Percentiles rank a stretch among this genome's conserved stretches.
phyloP scores from a whole-genome alignment of 2,888 invertebrate species.

The Oscheius myriophilus region DNA sequence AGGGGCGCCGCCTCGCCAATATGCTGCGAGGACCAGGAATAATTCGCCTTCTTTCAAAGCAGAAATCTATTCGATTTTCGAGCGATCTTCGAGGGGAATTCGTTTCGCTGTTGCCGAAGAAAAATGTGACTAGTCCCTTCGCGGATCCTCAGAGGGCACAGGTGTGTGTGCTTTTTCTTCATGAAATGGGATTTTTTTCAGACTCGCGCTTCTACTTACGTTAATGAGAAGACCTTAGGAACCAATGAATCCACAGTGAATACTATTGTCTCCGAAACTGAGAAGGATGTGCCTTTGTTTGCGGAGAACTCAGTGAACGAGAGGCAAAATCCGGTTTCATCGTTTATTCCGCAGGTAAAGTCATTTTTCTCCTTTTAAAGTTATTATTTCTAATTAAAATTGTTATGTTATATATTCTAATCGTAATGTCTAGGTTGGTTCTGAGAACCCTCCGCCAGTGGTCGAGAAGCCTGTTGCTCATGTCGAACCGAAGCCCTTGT shows the following conservation, averaged over 20 bases:
- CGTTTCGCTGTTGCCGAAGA: constrained; percentile 11
- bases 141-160: constrained; percentile 12
- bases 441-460: too few relatives aligned
- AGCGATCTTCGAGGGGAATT: constrained; percentile 15
- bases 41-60: background rate
- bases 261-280: too few relatives aligned
- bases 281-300: too few relatives aligned
- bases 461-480: background rate
- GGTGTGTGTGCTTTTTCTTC: constrained; percentile 2
- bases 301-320: too few relatives aligned
- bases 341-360: constrained; percentile 1
- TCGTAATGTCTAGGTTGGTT: too few relatives aligned
- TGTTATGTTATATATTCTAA: too few relatives aligned
- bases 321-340: background rate
- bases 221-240: too few relatives aligned
- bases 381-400: background rate
- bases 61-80: constrained; percentile 1
- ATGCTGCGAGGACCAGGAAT: constrained; percentile 2
- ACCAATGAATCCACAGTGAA: too few relatives aligned
- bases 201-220: too few relatives aligned
- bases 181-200: too few relatives aligned
- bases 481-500: constrained; percentile 7
- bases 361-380: background rate
- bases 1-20: constrained; percentile 3
- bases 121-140: constrained; percentile 20